phyloP scores from a whole-genome alignment of 2,113 vertebrate species.

The Muntiacus muntjak region DNA sequence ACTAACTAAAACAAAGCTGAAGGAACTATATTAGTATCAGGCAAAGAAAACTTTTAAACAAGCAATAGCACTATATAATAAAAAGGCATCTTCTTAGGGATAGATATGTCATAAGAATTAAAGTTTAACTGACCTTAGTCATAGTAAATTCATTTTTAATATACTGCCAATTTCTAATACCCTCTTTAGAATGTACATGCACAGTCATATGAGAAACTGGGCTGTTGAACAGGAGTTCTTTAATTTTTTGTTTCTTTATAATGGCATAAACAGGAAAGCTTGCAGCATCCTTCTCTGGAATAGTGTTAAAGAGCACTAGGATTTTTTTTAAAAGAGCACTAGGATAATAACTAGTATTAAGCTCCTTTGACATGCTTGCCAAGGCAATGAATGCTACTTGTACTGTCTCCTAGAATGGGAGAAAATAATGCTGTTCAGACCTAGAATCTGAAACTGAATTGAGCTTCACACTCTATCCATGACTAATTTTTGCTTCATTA shows the following conservation, averaged over 20 bases:
- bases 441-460: neutral
- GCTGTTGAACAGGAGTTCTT: neutral
- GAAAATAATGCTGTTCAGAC: neutral
- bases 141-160: conserved; percentile 10
- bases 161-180: neutral
- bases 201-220: neutral
- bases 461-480: neutral
- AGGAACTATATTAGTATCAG: neutral
- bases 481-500: neutral
- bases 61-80: neutral
- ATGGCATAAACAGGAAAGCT: neutral
- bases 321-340: neutral
- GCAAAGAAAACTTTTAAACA: neutral
- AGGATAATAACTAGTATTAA: neutral
- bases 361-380: neutral
- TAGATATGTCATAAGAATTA: neutral
- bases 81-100: neutral
- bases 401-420: neutral
- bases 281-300: neutral
- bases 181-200: neutral
- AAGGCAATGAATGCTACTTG: neutral
- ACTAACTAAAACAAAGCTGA: neutral
- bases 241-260: neutral
- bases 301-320: neutral
- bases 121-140: neutral